Percentiles rank a stretch among this genome's conserved stretches.
Evolutionary conservation across 2,113 vertebrate genomes (phyloP).

Genomic region (Tiliqua scincoides): DNA sequence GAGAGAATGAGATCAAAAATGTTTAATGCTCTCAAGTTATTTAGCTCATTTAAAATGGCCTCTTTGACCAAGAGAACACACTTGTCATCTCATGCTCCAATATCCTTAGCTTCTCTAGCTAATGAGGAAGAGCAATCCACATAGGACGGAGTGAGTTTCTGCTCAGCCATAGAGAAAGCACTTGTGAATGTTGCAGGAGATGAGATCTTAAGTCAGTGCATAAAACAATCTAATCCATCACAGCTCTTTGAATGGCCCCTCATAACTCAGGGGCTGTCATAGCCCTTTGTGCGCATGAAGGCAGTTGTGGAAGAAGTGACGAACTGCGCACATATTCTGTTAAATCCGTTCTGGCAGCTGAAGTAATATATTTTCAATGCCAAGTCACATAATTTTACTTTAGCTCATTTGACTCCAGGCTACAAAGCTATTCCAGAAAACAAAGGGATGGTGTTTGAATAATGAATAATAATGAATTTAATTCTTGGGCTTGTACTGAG

Average conservation of each 20-base stretch:
- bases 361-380: constrained; percentile 83
- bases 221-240: constrained; percentile 87
- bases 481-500: constrained; percentile 69
- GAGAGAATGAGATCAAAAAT: constrained; percentile 36
- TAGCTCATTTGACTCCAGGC: constrained; percentile 84
- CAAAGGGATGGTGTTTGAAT: constrained; percentile 78
- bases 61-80: constrained; percentile 57
- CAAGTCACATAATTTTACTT: constrained; percentile 86
- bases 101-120: constrained; percentile 34
- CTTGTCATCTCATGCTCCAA: constrained; percentile 28
- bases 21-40: constrained; percentile 61
- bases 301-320: constrained; percentile 79
- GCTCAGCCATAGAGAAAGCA: constrained; percentile 76
- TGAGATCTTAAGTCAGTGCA: constrained; percentile 86
- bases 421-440: constrained; percentile 84
- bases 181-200: constrained; percentile 85
- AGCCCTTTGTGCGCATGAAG: constrained; percentile 73
- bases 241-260: constrained; percentile 79
- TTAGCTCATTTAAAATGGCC: constrained; percentile 53
- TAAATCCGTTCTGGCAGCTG: constrained; percentile 83
- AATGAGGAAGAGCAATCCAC: constrained; percentile 55
- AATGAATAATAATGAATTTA: constrained; percentile 83
- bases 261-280: constrained; percentile 81
- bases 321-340: constrained; percentile 77
- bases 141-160: constrained; percentile 66